A percentile compares a stretch with the other conserved stretches of the same genome.
Evolutionary conservation across 2,797 vertebrate species (phyloP).

Genomic region (Vultur gryphus): DNA sequence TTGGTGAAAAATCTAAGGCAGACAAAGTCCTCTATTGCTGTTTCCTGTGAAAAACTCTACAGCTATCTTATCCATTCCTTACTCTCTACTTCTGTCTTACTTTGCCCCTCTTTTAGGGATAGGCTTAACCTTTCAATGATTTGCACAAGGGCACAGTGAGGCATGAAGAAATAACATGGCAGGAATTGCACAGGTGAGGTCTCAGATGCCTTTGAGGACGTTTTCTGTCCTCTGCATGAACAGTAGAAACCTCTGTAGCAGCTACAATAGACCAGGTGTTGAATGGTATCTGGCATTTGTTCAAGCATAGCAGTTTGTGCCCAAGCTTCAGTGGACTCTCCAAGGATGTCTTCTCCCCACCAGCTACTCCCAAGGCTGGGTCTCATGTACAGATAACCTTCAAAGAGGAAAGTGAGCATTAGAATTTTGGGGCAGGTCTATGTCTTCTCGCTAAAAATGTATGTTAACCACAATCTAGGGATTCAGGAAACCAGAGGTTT

Average conservation of each 20-base stretch:
- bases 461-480: not conserved
- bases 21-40: not conserved
- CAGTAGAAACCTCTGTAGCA: not conserved
- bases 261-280: not conserved
- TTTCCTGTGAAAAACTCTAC: not conserved
- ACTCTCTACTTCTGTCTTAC: not conserved
- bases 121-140: not conserved
- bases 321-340: not conserved
- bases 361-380: not conserved
- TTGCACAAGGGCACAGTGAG: not conserved
- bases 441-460: not conserved
- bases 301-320: not conserved
- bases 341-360: not conserved
- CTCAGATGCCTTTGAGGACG: not conserved
- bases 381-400: not conserved
- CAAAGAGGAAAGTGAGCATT: not conserved
- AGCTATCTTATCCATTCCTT: not conserved
- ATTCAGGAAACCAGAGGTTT: not conserved
- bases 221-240: not conserved
- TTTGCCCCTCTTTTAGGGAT: not conserved
- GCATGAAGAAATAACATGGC: not conserved
- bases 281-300: not conserved
- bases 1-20: not conserved
- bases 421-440: not conserved
- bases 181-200: not conserved